Conservation (phyloP, 2,113 vertebrate genomes). For the Ceratotherium simum region DNA sequence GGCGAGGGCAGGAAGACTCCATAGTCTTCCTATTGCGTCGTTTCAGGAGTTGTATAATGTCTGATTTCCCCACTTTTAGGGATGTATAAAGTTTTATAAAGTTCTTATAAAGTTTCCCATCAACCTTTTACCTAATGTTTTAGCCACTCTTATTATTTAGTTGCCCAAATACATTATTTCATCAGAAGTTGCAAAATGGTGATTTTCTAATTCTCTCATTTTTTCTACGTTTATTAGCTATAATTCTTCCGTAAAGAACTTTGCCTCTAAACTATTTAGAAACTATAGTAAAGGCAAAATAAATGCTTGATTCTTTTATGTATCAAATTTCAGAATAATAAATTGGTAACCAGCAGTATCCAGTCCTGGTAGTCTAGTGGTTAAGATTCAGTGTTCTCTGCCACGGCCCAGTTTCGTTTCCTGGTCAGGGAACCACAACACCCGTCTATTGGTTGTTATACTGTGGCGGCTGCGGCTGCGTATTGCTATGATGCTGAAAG, state of each 20-base stretch:
- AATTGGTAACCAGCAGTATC: background rate
- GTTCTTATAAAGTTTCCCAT: background rate
- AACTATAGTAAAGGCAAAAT: conserved; percentile 5
- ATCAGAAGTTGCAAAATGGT: conserved; percentile 19
- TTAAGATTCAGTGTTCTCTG: too few relatives aligned
- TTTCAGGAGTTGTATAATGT: background rate
- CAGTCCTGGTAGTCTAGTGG: too few relatives aligned
- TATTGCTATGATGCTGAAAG: too few relatives aligned
- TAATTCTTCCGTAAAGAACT: conserved; percentile 32
- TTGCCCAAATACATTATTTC: background rate
- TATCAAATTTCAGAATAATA: conserved; percentile 29
- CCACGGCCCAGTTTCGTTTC: too few relatives aligned
- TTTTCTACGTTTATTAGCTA: background rate
- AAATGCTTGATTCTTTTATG: background rate
- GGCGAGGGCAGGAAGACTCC: background rate
- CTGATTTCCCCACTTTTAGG: background rate
- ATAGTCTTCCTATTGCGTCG: background rate
- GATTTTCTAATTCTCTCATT: background rate
- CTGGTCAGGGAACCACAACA: too few relatives aligned
- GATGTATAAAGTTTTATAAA: background rate
- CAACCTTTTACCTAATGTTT: background rate
- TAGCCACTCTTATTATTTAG: background rate
- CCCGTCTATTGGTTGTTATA: too few relatives aligned
- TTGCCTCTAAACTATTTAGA: conserved; percentile 13
- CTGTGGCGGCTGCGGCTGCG: too few relatives aligned